A percentile compares a stretch with the other conserved stretches of the same genome.
Conservation (phyloP, 2,888 invertebrate genomes). For the Pasiphila rectangulata region DNA sequence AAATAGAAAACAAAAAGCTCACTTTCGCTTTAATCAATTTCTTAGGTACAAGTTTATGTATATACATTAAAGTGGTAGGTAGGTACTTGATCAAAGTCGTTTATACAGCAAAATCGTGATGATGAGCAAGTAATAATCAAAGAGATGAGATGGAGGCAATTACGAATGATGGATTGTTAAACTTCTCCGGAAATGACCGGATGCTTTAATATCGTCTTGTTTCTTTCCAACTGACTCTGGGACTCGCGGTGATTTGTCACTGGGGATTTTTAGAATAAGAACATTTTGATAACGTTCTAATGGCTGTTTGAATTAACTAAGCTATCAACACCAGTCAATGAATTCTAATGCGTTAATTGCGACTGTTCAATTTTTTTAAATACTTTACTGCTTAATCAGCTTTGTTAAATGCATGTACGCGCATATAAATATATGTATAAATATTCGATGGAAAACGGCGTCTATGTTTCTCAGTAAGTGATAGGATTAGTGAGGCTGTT, state of each 20-base stretch:
- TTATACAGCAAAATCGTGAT: constrained; percentile 25
- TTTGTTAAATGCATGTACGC: no score
- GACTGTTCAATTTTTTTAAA: no score
- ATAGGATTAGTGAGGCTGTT: constrained; percentile 2
- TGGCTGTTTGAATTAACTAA: constrained; percentile 22
- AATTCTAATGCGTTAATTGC: no score
- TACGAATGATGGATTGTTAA: constrained; percentile 71
- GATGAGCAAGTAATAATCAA: constrained; percentile 55
- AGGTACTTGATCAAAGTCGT: constrained; percentile 28
- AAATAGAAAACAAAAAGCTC: no score
- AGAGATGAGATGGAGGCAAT: constrained; percentile 65
- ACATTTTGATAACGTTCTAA: constrained; percentile 24
- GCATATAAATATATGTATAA: no score
- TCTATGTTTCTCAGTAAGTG: neutral
- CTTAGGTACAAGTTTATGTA: constrained; percentile 16
- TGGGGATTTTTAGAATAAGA: constrained; percentile 35
- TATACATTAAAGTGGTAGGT: constrained; percentile 12
- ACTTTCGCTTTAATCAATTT: neutral
- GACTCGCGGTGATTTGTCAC: constrained; percentile 60
- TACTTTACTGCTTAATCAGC: no score
- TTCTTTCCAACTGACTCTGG: constrained; percentile 53
- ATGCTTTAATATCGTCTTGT: constrained; percentile 66
- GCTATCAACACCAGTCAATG: constrained; percentile 7
- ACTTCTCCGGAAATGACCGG: constrained; percentile 59
- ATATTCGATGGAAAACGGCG: neutral